phyloP scores from a whole-genome alignment of 2,888 invertebrate genomes.

The Eupithecia exiguata region DNA sequence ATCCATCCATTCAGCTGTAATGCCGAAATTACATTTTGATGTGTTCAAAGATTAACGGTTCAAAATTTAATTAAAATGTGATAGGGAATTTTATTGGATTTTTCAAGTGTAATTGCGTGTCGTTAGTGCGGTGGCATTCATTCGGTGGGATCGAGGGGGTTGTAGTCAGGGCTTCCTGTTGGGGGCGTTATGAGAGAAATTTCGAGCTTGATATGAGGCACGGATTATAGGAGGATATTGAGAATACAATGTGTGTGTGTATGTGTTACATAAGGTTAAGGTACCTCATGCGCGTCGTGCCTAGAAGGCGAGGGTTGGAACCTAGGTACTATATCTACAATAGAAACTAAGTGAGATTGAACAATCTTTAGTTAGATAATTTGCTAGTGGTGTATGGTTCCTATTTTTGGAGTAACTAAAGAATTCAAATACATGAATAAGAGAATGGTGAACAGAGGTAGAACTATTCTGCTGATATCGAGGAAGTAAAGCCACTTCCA shows the following conservation, averaged over 20 bases:
- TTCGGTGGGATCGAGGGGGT: constrained; percentile 37
- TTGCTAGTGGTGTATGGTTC: no score
- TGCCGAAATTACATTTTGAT: constrained; percentile 61
- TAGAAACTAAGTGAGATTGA: no score
- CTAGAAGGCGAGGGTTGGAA: no score
- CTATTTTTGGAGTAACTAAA: no score
- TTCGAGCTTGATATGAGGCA: neutral
- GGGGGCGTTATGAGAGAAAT: neutral
- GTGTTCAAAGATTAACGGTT: constrained; percentile 57
- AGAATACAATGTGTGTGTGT: no score
- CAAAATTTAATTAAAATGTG: constrained; percentile 64
- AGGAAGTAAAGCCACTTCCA: neutral
- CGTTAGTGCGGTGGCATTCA: constrained; percentile 56
- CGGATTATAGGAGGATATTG: neutral
- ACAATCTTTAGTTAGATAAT: no score
- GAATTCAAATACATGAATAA: neutral
- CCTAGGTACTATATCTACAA: neutral
- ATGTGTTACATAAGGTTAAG: neutral
- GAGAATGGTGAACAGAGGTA: neutral
- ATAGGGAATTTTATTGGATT: constrained; percentile 52
- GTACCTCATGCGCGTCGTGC: no score
- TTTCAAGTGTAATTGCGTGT: constrained; percentile 48
- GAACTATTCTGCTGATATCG: no score
- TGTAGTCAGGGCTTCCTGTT: constrained; percentile 9
- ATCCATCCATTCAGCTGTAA: constrained; percentile 46